Evolutionary conservation across 92 coral and sea anemone genomes (phyloP).

Genomic region (Zoanthus sansibaricus): DNA sequence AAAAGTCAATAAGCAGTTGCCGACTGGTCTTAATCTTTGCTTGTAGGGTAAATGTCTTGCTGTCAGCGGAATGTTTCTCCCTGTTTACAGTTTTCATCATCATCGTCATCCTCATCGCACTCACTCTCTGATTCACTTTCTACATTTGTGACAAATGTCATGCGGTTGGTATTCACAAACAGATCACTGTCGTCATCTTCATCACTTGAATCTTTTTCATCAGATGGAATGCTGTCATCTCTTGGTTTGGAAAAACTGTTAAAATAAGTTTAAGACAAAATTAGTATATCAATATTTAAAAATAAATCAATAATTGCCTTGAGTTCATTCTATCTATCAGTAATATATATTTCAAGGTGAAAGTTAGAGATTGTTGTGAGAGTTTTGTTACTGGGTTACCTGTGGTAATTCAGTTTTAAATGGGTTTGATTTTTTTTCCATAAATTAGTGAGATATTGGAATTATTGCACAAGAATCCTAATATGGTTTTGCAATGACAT

Average conservation of each 20-base stretch:
- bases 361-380: no score
- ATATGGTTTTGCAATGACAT: no score
- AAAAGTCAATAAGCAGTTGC: not conserved
- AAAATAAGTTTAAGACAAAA: not conserved
- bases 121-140: slow-evolving; percentile 74
- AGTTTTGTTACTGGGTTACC: no score
- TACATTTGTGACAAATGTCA: slow-evolving; percentile 44
- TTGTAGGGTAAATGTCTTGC: not conserved
- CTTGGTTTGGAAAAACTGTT: not conserved
- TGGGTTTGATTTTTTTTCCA: no score
- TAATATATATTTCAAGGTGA: no score
- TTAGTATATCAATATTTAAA: not conserved
- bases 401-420: no score
- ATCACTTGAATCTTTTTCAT: slow-evolving; percentile 45
- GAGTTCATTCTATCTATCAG: no score
- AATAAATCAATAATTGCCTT: not conserved
- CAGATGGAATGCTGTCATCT: not conserved
- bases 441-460: no score
- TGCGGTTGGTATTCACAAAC: slow-evolving; percentile 86
- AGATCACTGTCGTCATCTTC: slow-evolving; percentile 85
- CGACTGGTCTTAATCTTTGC: not conserved
- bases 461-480: no score
- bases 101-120: slow-evolving; percentile 57
- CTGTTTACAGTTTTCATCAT: slow-evolving; percentile 44
- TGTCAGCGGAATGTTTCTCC: not conserved